Percentiles rank a stretch among this genome's conserved stretches.
Evolutionary conservation across 2,888 invertebrate genomes (phyloP).

Genomic region (Dioctria linearis): DNA sequence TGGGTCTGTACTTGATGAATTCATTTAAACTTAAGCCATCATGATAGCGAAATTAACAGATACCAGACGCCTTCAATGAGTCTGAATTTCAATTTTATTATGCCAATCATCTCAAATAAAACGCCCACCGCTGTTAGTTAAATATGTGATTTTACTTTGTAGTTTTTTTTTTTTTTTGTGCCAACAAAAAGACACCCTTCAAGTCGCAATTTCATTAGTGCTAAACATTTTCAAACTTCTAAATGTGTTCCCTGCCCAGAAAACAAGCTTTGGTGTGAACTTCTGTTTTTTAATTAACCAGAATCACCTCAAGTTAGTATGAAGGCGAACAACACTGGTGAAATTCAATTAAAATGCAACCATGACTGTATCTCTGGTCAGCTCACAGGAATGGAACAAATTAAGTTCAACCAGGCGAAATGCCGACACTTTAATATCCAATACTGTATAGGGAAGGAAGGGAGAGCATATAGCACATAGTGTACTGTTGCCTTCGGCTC

Average conservation of each 20-base stretch:
- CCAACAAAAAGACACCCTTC: background rate
- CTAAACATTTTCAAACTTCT: slow-evolving; percentile 26
- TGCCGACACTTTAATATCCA: slow-evolving; percentile 52
- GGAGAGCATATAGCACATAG: background rate
- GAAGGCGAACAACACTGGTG: slow-evolving; percentile 28
- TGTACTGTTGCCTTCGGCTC: background rate
- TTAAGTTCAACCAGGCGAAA: slow-evolving; percentile 50
- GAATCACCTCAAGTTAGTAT: slow-evolving; percentile 39
- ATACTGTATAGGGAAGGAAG: slow-evolving; percentile 11
- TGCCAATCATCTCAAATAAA: too few relatives aligned
- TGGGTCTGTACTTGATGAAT: too few relatives aligned
- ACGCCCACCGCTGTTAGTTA: background rate
- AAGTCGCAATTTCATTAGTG: slow-evolving; percentile 40
- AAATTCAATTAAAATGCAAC: slow-evolving; percentile 49
- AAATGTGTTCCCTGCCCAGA: background rate
- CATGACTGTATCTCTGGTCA: slow-evolving; percentile 25
- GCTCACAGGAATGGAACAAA: slow-evolving; percentile 41
- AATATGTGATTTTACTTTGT: slow-evolving; percentile 27
- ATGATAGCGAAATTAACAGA: too few relatives aligned
- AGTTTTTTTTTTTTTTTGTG: background rate
- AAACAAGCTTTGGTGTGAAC: slow-evolving; percentile 32
- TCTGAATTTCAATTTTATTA: too few relatives aligned
- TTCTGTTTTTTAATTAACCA: slow-evolving; percentile 50
- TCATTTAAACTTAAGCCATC: too few relatives aligned
- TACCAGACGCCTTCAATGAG: too few relatives aligned